phyloP scores from a whole-genome alignment of 2,797 vertebrate genomes.

The Salarias fasciatus region DNA sequence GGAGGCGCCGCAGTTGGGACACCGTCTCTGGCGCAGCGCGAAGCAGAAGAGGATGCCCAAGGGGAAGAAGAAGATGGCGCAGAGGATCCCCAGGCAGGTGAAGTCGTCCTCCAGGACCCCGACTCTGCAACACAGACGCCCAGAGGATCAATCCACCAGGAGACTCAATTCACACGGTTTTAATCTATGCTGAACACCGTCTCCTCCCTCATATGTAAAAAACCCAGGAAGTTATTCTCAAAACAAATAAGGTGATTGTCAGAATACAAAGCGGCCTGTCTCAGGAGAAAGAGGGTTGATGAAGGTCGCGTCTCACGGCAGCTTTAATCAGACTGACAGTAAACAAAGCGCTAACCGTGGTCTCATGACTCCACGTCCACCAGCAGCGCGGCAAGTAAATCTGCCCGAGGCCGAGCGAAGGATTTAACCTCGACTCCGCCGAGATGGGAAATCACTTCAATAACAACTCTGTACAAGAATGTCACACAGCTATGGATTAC shows the following conservation, averaged over 20 bases:
- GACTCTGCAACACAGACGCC: slow-evolving; percentile 82
- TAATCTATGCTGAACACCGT: no score
- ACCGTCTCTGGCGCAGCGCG: slow-evolving; percentile 94
- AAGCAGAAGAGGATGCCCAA: slow-evolving; percentile 98
- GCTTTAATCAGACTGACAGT: slow-evolving; percentile 35
- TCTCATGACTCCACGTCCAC: slow-evolving; percentile 51
- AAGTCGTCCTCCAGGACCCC: slow-evolving; percentile 98
- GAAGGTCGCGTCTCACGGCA: background rate
- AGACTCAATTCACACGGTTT: no score
- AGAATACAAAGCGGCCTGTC: background rate
- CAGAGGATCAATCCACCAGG: background rate
- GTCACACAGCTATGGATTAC: background rate
- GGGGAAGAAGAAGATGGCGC: slow-evolving; percentile 97
- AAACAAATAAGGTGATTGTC: no score
- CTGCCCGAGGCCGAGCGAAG: slow-evolving; percentile 30
- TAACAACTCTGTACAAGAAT: background rate
- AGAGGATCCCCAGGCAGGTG: slow-evolving; percentile 95
- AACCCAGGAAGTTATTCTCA: no score
- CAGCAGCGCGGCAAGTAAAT: slow-evolving; percentile 21
- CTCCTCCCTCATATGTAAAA: background rate
- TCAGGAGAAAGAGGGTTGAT: no score
- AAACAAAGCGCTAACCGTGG: slow-evolving; percentile 36
- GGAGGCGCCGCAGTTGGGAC: slow-evolving; percentile 96
- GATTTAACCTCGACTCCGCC: slow-evolving; percentile 6
- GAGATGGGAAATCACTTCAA: background rate